phyloP scores from a whole-genome alignment of 2,888 invertebrate species.

The Apodemia mormo region DNA sequence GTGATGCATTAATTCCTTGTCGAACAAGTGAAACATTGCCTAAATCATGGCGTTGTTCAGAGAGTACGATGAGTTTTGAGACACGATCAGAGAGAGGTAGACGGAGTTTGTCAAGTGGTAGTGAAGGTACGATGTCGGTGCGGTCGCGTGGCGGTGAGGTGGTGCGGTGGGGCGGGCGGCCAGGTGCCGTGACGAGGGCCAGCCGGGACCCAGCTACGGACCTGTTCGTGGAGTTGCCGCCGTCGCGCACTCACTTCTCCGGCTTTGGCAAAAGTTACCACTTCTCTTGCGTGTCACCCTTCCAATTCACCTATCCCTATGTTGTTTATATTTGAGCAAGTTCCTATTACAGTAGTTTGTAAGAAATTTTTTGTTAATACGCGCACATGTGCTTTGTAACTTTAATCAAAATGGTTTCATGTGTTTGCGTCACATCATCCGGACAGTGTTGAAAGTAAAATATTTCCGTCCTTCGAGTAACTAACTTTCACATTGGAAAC shows the following conservation, averaged over 20 bases:
- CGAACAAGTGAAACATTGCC: conserved; percentile 64
- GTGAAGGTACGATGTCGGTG: conserved; percentile 43
- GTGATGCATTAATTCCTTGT: conserved; percentile 58
- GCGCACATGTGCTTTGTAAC: conserved; percentile 18
- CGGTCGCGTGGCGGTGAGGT: conserved; percentile 59
- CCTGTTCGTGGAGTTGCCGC: conserved; percentile 72
- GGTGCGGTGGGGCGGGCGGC: conserved; percentile 71
- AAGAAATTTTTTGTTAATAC: conserved; percentile 20
- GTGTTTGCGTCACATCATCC: conserved; percentile 4
- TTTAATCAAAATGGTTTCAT: conserved; percentile 8
- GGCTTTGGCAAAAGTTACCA: conserved; percentile 80
- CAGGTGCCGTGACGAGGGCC: conserved; percentile 78
- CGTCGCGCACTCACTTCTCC: conserved; percentile 74
- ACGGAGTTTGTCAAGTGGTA: conserved; percentile 52
- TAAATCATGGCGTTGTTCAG: conserved; percentile 74
- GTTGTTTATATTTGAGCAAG: conserved; percentile 70
- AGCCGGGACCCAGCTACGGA: conserved; percentile 77
- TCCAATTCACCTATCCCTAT: conserved; percentile 75
- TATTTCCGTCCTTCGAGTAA: conserved; percentile 26
- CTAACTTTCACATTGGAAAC: conserved; percentile 13
- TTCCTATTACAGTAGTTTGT: conserved; percentile 31
- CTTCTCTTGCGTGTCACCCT: conserved; percentile 79
- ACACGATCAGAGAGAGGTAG: conserved; percentile 54
- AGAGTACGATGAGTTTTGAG: conserved; percentile 65
- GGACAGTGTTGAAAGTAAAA: conserved; percentile 18